Evolutionary conservation across 2,888 invertebrate species (phyloP), one percentile per base, ranked within the genome.

Genomic region (Tupiocoris notatus): DNA sequence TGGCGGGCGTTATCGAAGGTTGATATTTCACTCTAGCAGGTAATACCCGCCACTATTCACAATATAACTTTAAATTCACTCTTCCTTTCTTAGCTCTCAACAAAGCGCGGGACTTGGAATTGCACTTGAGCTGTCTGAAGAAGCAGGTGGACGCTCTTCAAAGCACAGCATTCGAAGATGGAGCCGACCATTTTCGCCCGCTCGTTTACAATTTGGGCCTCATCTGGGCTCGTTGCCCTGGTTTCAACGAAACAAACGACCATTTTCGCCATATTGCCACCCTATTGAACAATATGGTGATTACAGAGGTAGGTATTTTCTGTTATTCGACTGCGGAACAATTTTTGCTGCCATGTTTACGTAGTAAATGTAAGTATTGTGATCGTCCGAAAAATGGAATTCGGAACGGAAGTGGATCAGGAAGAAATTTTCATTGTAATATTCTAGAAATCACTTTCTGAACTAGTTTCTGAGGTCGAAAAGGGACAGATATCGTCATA

Each of bases 221-320:
- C 12, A 86, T 94, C 18, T 97, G 96, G 96, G 90, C 91, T 0
- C 90, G 92, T 82, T 95, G 94, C 0, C 87, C 89, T 81, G 91
- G 92, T 82, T 94, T 90, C 82, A 90, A 91, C 82, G 84, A 84
- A 17, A 85, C 86, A 82, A 85, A 84, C 81, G 68, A 68, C 39
- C 64, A 62, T 18, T 12, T 76, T 16, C 59, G 62, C 23, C 81
- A 89, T 78, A 88, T 91, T 81, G 87, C 90, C 81, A 90, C 91
- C 0, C 85, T 96, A 0, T 86, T 96, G 12, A 89, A 91, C 80
- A 96, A 96, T 84, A 85, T 94, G 81, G 83, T 96, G 0, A 94
- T 96, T 68, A 88, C 56, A 17, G 62, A 76, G 62, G 76, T 76
- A 22, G 12, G 39, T n/a, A n/a, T n/a, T n/a, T n/a, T n/a, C n/a